Evolutionary conservation across 1,140 invertebrate species (phyloP).

Genomic region (Calephelis virginiensis): DNA sequence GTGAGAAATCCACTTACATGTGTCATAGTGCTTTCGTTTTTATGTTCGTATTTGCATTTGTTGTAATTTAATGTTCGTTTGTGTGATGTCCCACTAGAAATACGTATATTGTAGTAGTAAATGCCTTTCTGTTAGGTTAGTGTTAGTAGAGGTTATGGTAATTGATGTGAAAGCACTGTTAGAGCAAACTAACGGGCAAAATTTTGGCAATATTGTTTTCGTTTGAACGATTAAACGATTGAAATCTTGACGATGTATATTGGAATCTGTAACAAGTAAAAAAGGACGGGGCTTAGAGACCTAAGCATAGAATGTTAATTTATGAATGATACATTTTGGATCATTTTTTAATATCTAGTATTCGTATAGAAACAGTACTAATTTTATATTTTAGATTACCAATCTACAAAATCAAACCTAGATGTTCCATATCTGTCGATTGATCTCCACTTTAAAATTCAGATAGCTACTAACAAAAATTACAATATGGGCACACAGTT

Average conservation of each 20-base stretch:
- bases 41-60: conserved; percentile 8
- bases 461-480: no score
- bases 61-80: conserved; percentile 17
- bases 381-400: no score
- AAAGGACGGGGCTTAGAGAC: no score
- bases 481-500: no score
- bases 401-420: no score
- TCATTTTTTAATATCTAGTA: no score
- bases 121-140: conserved; percentile 60
- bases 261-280: no score
- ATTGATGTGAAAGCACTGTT: conserved; percentile 64
- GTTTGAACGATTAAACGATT: neutral
- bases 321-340: no score
- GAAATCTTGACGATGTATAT: neutral
- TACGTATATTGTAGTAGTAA: conserved; percentile 48
- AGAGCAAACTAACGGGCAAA: conserved; percentile 36
- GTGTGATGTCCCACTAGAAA: conserved; percentile 12
- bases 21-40: conserved; percentile 13
- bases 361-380: no score
- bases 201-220: conserved; percentile 8
- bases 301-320: no score
- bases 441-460: no score
- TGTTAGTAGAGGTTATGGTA: conserved; percentile 49
- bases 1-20: neutral
- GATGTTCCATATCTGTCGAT: no score